phyloP scores from a whole-genome alignment of 2,797 vertebrate genomes.

The Acrossocheilus fasciatus region DNA sequence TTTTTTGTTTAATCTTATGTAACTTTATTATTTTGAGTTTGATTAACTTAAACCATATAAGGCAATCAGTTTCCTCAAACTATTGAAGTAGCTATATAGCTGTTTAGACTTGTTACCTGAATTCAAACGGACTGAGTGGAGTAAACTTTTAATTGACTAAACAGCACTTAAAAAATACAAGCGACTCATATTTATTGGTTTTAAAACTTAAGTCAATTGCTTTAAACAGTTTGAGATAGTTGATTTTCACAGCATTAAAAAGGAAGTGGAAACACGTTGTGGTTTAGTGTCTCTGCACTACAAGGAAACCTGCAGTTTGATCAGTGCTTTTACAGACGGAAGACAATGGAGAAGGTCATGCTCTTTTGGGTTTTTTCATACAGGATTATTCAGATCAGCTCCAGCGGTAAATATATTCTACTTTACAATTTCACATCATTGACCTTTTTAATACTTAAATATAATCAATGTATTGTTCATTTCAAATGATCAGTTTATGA shows the following conservation, averaged over 20 bases:
- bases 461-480: neutral
- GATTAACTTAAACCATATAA: too few relatives aligned
- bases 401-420: neutral
- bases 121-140: too few relatives aligned
- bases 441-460: neutral
- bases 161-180: too few relatives aligned
- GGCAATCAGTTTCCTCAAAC: too few relatives aligned
- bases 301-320: neutral
- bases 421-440: neutral
- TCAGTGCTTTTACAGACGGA: neutral
- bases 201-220: too few relatives aligned
- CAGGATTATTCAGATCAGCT: neutral
- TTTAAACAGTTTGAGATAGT: too few relatives aligned
- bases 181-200: too few relatives aligned
- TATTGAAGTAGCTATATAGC: too few relatives aligned
- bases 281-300: neutral
- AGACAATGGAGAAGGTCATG: neutral
- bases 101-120: too few relatives aligned
- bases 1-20: too few relatives aligned
- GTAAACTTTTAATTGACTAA: too few relatives aligned
- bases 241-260: neutral
- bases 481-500: neutral
- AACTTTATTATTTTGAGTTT: too few relatives aligned
- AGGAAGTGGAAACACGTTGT: neutral
- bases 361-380: neutral